A percentile compares a stretch with the other conserved stretches of the same genome.
Conservation (phyloP, 2,888 invertebrate species). For the Drosophila affinis region DNA sequence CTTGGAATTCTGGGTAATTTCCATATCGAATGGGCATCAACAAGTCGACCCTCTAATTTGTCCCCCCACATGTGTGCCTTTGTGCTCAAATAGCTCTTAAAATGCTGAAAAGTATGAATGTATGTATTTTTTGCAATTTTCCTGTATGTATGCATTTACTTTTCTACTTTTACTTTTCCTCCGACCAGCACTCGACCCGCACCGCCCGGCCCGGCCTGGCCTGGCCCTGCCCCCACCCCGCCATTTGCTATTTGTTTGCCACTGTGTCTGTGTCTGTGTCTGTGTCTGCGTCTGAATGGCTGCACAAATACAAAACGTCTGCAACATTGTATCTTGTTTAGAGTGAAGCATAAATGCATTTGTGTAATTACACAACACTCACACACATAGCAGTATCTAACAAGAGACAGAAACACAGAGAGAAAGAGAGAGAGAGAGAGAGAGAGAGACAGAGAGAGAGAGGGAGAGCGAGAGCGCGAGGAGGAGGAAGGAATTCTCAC, state of each 20-base stretch:
- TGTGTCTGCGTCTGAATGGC: slow-evolving; percentile 73
- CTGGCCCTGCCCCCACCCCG: neutral
- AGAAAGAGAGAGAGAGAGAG: neutral
- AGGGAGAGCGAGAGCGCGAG: no score
- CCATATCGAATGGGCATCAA: neutral
- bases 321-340: slow-evolving; percentile 53
- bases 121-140: slow-evolving; percentile 64
- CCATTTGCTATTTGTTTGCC: slow-evolving; percentile 32
- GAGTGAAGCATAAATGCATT: slow-evolving; percentile 71
- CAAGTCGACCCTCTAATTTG: neutral
- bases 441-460: no score
- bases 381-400: slow-evolving; percentile 59
- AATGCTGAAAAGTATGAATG: slow-evolving; percentile 59
- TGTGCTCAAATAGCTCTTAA: slow-evolving; percentile 52
- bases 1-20: neutral
- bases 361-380: slow-evolving; percentile 73
- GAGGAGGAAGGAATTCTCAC: slow-evolving; percentile 29
- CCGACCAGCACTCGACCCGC: neutral
- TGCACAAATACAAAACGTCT: slow-evolving; percentile 78
- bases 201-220: no score
- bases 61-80: neutral
- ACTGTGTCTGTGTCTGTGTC: slow-evolving; percentile 63
- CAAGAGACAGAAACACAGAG: slow-evolving; percentile 9
- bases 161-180: slow-evolving; percentile 47
- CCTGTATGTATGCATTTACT: slow-evolving; percentile 45